Evolutionary conservation across 1,140 invertebrate species (phyloP).

Genomic region (silkworm (Bombyx mori)): ASM3026992v2 NC_085129.1:12706501-12707000

Average conservation of each 20-base stretch:
- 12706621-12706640: conserved; percentile 50
- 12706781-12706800: no score
- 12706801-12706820: neutral
- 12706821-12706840: no score
- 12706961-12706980: no score
- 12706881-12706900: no score
- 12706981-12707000: no score
- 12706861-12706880: no score
- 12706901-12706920: no score
- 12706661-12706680: conserved; percentile 19
- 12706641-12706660: conserved; percentile 57
- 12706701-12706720: conserved; percentile 62
- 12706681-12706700: conserved; percentile 41
- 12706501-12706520: conserved; percentile 27
- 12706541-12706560: conserved; percentile 41
- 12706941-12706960: no score
- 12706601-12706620: conserved; percentile 56
- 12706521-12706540: conserved; percentile 40
- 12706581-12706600: conserved; percentile 9
- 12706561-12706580: conserved; percentile 27
- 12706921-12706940: no score
- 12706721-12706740: conserved; percentile 64
- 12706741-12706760: conserved; percentile 10
- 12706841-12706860: no score
- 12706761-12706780: no score